Percentiles rank a stretch among this genome's conserved stretches.
Evolutionary conservation across 2,113 vertebrate species (phyloP).

Genomic region (Chloropsis cyanopogon): DNA sequence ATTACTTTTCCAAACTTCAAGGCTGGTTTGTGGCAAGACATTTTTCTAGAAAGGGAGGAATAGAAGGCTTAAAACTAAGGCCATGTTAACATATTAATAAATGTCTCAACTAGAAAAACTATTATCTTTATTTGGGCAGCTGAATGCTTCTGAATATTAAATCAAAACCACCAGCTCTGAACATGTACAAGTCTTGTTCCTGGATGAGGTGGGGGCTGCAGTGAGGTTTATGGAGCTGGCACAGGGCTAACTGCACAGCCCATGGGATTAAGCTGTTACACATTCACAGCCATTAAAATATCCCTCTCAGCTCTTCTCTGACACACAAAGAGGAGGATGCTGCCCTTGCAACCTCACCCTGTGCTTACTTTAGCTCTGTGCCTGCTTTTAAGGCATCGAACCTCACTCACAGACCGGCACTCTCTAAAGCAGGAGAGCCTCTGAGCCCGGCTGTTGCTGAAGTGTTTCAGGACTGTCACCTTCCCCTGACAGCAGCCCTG

Average conservation of each 20-base stretch:
- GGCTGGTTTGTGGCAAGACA: neutral
- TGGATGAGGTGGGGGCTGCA: neutral
- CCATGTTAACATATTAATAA: neutral
- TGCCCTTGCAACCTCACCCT: neutral
- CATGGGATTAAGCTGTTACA: neutral
- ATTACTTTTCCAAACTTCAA: conserved; percentile 25
- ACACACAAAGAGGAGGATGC: neutral
- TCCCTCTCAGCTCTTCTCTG: neutral
- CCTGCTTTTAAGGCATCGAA: neutral
- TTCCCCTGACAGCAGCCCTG: neutral
- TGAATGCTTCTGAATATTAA: conserved; percentile 27
- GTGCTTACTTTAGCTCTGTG: neutral
- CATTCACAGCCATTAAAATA: neutral
- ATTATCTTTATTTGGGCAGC: conserved; percentile 30
- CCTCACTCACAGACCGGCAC: neutral
- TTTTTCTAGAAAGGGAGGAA: neutral
- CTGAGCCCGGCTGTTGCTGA: neutral
- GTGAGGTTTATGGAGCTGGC: neutral
- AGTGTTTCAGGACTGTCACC: neutral
- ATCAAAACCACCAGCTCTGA: neutral
- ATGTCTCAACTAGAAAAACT: neutral
- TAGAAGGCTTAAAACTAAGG: conserved; percentile 6
- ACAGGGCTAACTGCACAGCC: neutral
- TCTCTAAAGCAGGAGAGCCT: neutral
- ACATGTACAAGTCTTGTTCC: neutral